Conservation (phyloP, 2,113 vertebrate genomes). For the Callipepla californica region DNA sequence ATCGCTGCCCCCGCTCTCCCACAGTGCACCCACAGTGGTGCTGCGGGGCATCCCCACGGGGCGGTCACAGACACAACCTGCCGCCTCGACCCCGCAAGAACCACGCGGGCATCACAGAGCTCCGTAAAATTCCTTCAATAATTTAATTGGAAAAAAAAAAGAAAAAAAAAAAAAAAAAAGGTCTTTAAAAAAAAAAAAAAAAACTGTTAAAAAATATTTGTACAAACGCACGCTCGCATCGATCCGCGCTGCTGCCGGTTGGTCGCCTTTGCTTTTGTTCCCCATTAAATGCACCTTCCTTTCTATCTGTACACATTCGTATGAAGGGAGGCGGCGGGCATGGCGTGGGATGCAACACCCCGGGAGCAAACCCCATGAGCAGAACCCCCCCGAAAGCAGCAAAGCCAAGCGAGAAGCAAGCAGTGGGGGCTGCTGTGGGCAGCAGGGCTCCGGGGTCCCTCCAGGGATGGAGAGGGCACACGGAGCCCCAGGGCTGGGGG, state of each 20-base stretch:
- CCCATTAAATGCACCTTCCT: constrained; percentile 78
- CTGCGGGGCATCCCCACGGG: too few species aligned
- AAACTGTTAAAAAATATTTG: constrained; percentile 89
- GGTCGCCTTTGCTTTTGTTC: constrained; percentile 14
- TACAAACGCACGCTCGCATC: constrained; percentile 86
- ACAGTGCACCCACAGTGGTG: not conserved
- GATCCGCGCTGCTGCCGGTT: constrained; percentile 67
- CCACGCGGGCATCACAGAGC: not conserved
- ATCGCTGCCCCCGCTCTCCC: rapidly evolving
- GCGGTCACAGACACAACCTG: too few species aligned
- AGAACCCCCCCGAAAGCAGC: not conserved
- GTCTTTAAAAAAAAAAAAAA: constrained; percentile 42
- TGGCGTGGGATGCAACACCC: not conserved
- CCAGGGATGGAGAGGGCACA: not conserved
- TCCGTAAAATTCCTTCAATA: constrained; percentile 88
- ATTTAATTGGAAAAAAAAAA: constrained; percentile 90
- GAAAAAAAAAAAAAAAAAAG: not conserved
- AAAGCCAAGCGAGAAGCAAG: not conserved
- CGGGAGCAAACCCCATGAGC: not conserved
- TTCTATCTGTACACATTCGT: constrained; percentile 11
- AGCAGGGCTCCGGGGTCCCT: not conserved
- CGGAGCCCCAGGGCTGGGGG: not conserved
- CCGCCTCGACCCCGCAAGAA: constrained; percentile 13
- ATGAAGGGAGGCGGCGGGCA: not conserved
- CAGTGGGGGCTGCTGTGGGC: not conserved